Conservation (phyloP, 2,888 invertebrate species). For the Protonemura montana region DNA sequence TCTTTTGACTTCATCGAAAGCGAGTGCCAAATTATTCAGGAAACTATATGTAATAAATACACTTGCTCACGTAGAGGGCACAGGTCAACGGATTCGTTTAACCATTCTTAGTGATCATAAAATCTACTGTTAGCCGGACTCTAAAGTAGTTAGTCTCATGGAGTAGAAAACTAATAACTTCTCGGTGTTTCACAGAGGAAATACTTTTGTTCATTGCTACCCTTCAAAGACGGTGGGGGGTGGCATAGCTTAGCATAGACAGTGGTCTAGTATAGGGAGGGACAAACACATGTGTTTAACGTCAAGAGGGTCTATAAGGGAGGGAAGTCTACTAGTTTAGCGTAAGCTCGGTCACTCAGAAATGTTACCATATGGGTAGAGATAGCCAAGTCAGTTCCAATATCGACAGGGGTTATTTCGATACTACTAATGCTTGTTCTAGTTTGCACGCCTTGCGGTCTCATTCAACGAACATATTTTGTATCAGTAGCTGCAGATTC, state of each 20-base stretch:
- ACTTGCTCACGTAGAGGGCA: not conserved
- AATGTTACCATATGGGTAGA: not conserved
- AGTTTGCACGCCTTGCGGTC: too few species aligned
- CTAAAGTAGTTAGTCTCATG: not conserved
- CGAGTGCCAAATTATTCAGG: not conserved
- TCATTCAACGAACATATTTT: not conserved
- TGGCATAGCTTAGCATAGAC: not conserved
- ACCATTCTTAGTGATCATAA: not conserved
- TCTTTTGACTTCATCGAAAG: not conserved
- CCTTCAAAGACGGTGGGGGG: not conserved
- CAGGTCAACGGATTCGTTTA: not conserved
- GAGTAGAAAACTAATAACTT: not conserved
- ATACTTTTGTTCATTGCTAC: not conserved
- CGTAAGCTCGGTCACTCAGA: not conserved
- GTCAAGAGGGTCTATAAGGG: not conserved
- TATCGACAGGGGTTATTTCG: not conserved
- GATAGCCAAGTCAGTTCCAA: not conserved
- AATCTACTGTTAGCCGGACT: not conserved
- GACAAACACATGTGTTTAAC: not conserved
- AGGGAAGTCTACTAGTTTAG: not conserved
- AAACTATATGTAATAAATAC: not conserved
- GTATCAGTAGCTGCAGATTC: not conserved
- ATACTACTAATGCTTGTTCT: too few species aligned
- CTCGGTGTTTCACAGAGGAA: not conserved
- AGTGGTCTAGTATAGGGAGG: not conserved